phyloP scores from a whole-genome alignment of 2,888 invertebrate species.

The Parnassius glacialis region DNA sequence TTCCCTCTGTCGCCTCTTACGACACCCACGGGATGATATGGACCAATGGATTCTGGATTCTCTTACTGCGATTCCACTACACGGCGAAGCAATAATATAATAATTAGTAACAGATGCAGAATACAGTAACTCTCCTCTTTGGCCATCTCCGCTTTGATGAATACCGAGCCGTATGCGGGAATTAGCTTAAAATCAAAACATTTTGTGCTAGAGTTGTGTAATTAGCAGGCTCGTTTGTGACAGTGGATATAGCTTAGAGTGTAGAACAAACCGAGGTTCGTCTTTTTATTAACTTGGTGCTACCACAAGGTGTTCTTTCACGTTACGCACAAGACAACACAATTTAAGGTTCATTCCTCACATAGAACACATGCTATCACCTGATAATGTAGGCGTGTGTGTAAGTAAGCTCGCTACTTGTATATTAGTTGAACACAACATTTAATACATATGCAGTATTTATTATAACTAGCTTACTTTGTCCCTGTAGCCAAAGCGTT shows the following conservation, averaged over 20 bases:
- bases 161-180: conserved; percentile 43
- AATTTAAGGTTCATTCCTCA: conserved; percentile 41
- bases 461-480: conserved; percentile 56
- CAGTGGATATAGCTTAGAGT: conserved; percentile 52
- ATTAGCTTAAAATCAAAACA: conserved; percentile 57
- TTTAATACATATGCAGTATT: conserved; percentile 39
- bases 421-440: conserved; percentile 48
- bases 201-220: conserved; percentile 63
- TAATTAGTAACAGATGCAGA: neutral
- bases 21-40: too few species aligned
- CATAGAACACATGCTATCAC: conserved; percentile 59
- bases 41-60: too few species aligned
- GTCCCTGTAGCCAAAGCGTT: conserved; percentile 44
- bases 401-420: conserved; percentile 70
- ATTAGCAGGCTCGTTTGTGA: conserved; percentile 52
- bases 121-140: neutral
- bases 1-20: too few species aligned
- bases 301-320: conserved; percentile 16
- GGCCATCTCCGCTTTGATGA: conserved; percentile 7
- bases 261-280: conserved; percentile 25
- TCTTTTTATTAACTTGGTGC: conserved; percentile 16
- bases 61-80: too few species aligned
- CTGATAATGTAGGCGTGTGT: conserved; percentile 50
- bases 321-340: conserved; percentile 42
- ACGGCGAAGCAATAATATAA: too few species aligned